Evolutionary conservation across 2,888 invertebrate genomes (phyloP).

Genomic region (Nephrocerus scutellatus): DNA sequence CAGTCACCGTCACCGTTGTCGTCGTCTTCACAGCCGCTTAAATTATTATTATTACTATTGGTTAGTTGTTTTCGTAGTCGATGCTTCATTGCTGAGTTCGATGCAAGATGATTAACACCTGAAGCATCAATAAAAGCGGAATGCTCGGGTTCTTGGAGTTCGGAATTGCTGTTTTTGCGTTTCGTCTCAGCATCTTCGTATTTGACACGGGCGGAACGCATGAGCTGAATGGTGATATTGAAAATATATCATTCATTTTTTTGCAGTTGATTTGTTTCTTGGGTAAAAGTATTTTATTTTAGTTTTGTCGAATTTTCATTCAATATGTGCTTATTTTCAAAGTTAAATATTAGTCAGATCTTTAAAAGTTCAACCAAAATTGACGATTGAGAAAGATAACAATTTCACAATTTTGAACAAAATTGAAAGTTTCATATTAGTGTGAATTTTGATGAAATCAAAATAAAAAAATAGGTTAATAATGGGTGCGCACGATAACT

Average conservation of each 20-base stretch:
- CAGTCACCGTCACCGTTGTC: slow-evolving; percentile 22
- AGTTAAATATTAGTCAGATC: too few relatives aligned
- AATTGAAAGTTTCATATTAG: too few relatives aligned
- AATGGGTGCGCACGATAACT: too few relatives aligned
- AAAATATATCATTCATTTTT: slow-evolving; percentile 2
- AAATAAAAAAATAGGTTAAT: too few relatives aligned
- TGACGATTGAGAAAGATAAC: too few relatives aligned
- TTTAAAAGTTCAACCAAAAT: too few relatives aligned
- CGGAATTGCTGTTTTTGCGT: slow-evolving; percentile 43
- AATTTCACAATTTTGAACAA: too few relatives aligned
- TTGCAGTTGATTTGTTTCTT: slow-evolving; percentile 2
- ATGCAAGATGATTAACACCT: slow-evolving; percentile 15
- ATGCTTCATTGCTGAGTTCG: slow-evolving; percentile 39
- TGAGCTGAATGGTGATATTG: slow-evolving; percentile 23
- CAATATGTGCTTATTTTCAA: slow-evolving; percentile 12
- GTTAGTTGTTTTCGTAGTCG: slow-evolving; percentile 40
- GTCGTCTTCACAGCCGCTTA: slow-evolving; percentile 16
- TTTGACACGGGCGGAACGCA: slow-evolving; percentile 27
- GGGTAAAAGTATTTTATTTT: slow-evolving; percentile 1
- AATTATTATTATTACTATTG: slow-evolving; percentile 26
- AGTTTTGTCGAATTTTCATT: slow-evolving; percentile 3
- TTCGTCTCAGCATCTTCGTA: slow-evolving; percentile 37
- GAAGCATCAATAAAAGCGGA: too few relatives aligned
- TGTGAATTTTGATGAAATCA: too few relatives aligned
- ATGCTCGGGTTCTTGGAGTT: too few relatives aligned